Conservation (phyloP, 2,888 invertebrate genomes). For the Stegana nigrithorax region DNA sequence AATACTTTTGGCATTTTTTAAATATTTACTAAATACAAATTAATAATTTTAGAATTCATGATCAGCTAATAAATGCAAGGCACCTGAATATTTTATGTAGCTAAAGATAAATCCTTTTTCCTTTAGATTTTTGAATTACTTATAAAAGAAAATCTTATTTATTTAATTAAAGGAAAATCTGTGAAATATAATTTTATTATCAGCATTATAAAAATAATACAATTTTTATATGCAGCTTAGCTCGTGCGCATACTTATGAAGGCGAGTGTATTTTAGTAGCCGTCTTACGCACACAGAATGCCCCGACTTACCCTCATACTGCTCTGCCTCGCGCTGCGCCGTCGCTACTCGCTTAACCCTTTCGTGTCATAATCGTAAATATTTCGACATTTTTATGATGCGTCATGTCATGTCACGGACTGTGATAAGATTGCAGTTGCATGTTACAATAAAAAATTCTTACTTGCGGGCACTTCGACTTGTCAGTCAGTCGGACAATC, state of each 20-base stretch:
- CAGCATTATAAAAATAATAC: background rate
- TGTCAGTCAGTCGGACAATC: no score
- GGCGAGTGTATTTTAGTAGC: background rate
- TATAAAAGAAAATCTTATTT: no score
- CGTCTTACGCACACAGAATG: background rate
- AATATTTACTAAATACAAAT: no score
- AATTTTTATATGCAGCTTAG: background rate
- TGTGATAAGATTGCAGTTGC: slow-evolving; percentile 7
- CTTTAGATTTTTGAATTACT: no score
- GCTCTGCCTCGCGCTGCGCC: background rate
- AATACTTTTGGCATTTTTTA: no score
- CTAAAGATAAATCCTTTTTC: no score
- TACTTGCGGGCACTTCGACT: no score
- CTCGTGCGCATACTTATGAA: background rate
- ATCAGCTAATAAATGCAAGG: no score
- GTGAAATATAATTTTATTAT: background rate
- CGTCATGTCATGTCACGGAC: background rate
- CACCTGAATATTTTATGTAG: no score
- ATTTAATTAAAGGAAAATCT: no score
- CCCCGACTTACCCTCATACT: background rate
- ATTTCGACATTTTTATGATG: slow-evolving; percentile 10
- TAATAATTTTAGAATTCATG: no score
- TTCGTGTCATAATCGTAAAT: background rate
- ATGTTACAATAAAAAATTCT: background rate
- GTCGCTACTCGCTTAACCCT: background rate